Conservation (phyloP, 1,140 invertebrate species). For the Samia ricini region DNA sequence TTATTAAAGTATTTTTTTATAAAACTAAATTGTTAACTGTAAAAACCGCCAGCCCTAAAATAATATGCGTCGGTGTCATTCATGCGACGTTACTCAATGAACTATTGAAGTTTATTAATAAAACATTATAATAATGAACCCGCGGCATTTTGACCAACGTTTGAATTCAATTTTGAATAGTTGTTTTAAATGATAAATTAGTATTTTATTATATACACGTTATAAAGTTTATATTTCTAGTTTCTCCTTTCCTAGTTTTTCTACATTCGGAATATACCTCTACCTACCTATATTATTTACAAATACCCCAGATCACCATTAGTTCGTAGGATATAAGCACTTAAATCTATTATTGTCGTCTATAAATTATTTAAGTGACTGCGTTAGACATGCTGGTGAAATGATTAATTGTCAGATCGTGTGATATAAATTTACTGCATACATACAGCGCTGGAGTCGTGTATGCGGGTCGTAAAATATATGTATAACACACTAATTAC, state of each 20-base stretch:
- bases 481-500: neutral
- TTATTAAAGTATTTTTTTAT: too few relatives aligned
- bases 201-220: too few relatives aligned
- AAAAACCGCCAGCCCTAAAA: neutral
- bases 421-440: slow-evolving; percentile 3
- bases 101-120: slow-evolving; percentile 6
- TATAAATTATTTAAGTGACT: slow-evolving; percentile 6
- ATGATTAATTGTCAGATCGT: slow-evolving; percentile 8
- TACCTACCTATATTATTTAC: neutral
- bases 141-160: neutral
- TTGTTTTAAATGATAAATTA: neutral
- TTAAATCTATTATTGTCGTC: neutral
- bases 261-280: neutral
- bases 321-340: neutral
- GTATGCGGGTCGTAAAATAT: neutral
- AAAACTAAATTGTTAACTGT: too few relatives aligned
- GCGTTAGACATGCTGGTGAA: slow-evolving; percentile 4
- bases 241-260: neutral
- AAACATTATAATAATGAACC: neutral
- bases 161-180: neutral
- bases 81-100: slow-evolving; percentile 22
- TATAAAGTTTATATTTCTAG: too few relatives aligned
- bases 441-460: neutral
- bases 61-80: slow-evolving; percentile 17
- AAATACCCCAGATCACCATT: neutral